A percentile compares a stretch with the other conserved stretches of the same genome.
phyloP scores from a whole-genome alignment of 1,140 invertebrate species.

The Caenorhabditis tropicalis region DNA sequence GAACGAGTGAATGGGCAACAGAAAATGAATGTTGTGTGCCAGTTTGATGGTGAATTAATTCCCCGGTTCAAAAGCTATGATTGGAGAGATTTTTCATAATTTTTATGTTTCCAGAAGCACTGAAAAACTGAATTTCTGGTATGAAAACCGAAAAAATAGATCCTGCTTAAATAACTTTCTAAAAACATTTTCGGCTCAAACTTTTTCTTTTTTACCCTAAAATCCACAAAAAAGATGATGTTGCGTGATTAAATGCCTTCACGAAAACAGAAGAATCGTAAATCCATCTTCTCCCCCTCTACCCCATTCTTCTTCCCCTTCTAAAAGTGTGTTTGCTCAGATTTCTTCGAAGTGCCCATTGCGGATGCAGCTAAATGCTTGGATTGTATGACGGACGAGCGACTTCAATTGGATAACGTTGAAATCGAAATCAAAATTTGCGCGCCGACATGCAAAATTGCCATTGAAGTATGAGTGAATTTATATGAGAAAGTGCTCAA shows the following conservation, averaged over 20 bases:
- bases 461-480: background rate
- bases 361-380: conserved; percentile 20
- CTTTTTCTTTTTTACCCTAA: no score
- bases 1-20: conserved; percentile 8
- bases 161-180: no score
- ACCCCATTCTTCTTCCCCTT: no score
- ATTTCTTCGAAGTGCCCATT: conserved; percentile 36
- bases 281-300: no score
- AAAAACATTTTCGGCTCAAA: no score
- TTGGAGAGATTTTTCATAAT: background rate
- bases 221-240: no score
- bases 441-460: background rate
- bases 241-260: background rate
- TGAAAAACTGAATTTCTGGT: no score
- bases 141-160: no score
- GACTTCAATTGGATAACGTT: background rate
- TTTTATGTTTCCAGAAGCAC: no score
- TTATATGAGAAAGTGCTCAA: background rate
- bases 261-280: no score
- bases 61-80: background rate
- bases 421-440: conserved; percentile 37
- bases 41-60: conserved; percentile 34
- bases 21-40: conserved; percentile 4
- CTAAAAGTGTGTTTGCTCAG: conserved; percentile 25
- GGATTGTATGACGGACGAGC: conserved; percentile 38